Evolutionary conservation across 2,113 vertebrate species (phyloP).

Genomic region (Lepisosteus oculatus): DNA sequence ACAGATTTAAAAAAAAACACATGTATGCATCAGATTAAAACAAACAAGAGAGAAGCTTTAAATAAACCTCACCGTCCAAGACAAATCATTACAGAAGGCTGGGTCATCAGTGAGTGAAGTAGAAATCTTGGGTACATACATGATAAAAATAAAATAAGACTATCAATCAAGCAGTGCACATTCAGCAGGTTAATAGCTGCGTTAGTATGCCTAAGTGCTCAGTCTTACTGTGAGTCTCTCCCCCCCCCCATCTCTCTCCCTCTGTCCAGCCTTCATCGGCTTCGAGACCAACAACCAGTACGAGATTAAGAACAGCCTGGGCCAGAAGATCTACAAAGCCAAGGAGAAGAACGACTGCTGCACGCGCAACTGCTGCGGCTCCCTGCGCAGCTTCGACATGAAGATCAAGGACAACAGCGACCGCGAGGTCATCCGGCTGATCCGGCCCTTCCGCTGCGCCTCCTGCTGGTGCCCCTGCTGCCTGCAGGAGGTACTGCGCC

Average conservation of each 20-base stretch:
- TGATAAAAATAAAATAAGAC: too few relatives aligned
- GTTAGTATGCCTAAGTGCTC: too few relatives aligned
- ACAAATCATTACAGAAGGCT: too few relatives aligned
- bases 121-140: too few relatives aligned
- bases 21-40: too few relatives aligned
- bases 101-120: too few relatives aligned
- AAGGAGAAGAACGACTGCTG: conserved; percentile 85
- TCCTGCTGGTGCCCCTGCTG: conserved; percentile 85
- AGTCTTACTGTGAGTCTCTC: not conserved
- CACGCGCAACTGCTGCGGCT: conserved; percentile 81
- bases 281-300: conserved; percentile 83
- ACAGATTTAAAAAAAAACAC: too few relatives aligned
- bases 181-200: too few relatives aligned
- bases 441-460: conserved; percentile 77
- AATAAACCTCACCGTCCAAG: too few relatives aligned
- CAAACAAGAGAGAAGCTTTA: too few relatives aligned
- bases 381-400: conserved; percentile 79
- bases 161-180: too few relatives aligned
- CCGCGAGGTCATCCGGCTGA: conserved; percentile 76
- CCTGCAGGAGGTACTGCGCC: conserved; percentile 73
- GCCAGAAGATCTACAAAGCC: conserved; percentile 77
- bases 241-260: not conserved
- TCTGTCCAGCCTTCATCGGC: conserved; percentile 65
- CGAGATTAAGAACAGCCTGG: conserved; percentile 78
- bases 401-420: conserved; percentile 75